A percentile compares a stretch with the other conserved stretches of the same genome.
These are phyloP conservation scores for Quiscalus mexicanus DNA, from an alignment of 2,113 vertebrate species.

Conservation along the genomic window DNA sequence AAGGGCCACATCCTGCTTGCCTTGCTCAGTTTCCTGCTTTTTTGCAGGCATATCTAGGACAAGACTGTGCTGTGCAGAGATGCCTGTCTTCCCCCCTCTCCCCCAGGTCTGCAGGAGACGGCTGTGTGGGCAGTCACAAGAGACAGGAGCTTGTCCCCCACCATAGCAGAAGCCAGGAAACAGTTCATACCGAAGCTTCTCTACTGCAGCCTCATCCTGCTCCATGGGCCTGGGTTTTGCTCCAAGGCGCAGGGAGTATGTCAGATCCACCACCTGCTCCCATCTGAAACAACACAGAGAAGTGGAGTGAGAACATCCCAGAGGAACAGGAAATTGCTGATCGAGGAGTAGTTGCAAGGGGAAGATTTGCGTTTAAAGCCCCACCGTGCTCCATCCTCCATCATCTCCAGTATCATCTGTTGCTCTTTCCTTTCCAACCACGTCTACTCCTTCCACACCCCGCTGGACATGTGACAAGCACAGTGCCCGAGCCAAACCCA, in stretches of 20 bases:
- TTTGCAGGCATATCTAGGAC: neutral
- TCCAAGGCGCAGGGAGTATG: conserved; percentile 86
- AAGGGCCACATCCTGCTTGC: neutral
- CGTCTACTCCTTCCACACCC: neutral
- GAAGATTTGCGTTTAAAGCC: neutral
- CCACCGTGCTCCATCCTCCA: neutral
- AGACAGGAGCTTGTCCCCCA: neutral
- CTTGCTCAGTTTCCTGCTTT: neutral
- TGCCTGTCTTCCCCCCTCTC: neutral
- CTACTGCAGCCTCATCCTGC: conserved; percentile 83
- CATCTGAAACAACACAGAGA: conserved; percentile 76
- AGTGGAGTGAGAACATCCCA: neutral
- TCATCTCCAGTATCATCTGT: neutral
- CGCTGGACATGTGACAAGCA: neutral
- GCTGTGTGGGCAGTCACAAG: neutral
- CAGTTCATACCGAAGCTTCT: conserved; percentile 86
- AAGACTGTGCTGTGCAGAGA: neutral
- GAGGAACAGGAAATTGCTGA: neutral
- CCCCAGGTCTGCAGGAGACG: fast-evolving
- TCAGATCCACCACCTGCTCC: conserved; percentile 94
- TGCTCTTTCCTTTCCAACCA: neutral
- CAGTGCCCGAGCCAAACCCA: neutral
- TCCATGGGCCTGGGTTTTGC: conserved; percentile 84
- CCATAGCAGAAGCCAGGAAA: neutral
- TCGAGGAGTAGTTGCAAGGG: fast-evolving